Evolutionary conservation across 2,888 invertebrate genomes (phyloP).

Genomic region (Hypomecis atomaria): DNA sequence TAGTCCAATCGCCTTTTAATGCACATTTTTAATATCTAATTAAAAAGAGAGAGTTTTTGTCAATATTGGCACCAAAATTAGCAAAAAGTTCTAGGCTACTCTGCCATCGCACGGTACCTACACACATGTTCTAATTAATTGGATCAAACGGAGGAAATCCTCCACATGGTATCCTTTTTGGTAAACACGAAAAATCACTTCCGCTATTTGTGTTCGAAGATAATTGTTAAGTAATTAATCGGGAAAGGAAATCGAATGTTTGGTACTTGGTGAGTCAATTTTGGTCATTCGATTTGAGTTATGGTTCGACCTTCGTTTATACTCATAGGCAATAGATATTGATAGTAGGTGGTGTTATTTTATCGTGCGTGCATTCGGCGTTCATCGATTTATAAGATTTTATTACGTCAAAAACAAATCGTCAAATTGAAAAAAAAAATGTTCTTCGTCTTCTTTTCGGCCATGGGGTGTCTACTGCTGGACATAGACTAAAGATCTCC

Average conservation of each 20-base stretch:
- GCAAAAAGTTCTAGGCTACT: too few species aligned
- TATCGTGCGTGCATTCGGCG: not conserved
- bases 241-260: slow-evolving; percentile 32
- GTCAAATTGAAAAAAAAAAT: too few species aligned
- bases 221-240: slow-evolving; percentile 36
- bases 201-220: slow-evolving; percentile 43
- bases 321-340: slow-evolving; percentile 2
- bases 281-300: not conserved
- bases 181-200: slow-evolving; percentile 63
- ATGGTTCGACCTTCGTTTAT: slow-evolving; percentile 2
- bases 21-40: too few species aligned
- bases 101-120: too few species aligned
- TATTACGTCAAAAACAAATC: not conserved
- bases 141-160: slow-evolving; percentile 35
- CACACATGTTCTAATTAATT: slow-evolving; percentile 57
- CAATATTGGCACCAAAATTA: not conserved
- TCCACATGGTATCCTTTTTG: slow-evolving; percentile 47
- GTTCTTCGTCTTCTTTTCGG: too few species aligned
- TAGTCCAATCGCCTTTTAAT: too few species aligned
- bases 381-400: not conserved
- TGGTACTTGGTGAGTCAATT: slow-evolving; percentile 8
- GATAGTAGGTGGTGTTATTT: not conserved
- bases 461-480: too few species aligned
- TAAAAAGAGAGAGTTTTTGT: not conserved
- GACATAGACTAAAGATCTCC: too few species aligned